Percentiles rank a stretch among this genome's conserved stretches.
These are phyloP conservation scores for Tanytarsus gracilentus DNA, from an alignment of 2,888 invertebrate species.

Conservation along the genomic window DNA sequence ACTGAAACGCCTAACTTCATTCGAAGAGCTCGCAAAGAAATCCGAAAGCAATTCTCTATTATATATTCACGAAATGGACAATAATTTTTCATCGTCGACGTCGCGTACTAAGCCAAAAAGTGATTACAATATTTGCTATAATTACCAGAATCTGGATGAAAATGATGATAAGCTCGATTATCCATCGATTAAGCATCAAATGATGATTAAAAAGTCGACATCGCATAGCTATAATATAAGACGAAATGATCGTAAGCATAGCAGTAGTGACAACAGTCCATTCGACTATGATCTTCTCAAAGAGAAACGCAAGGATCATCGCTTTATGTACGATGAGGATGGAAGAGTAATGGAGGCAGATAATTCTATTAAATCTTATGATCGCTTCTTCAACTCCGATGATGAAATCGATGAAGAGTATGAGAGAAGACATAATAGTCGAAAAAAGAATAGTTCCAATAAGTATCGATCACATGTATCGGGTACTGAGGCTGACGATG, in stretches of 20 bases:
- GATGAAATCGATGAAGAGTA: constrained; percentile 25
- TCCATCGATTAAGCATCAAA: neutral
- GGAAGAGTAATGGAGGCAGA: constrained; percentile 8
- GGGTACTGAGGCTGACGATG: constrained; percentile 28
- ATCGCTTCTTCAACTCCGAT: constrained; percentile 25
- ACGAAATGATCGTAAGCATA: constrained; percentile 15
- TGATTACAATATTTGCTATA: constrained; percentile 24
- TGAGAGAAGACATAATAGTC: neutral
- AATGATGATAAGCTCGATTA: neutral
- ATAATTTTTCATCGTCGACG: neutral
- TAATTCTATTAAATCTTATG: constrained; percentile 23
- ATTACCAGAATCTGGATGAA: constrained; percentile 18
- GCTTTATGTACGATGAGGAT: constrained; percentile 12
- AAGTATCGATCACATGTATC: constrained; percentile 22
- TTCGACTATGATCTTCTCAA: constrained; percentile 26
- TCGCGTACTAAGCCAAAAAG: constrained; percentile 23
- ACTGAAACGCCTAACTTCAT: constrained; percentile 32
- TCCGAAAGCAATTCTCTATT: constrained; percentile 21
- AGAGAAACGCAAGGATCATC: constrained; percentile 15
- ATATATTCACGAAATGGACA: constrained; percentile 16
- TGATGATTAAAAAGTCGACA: constrained; percentile 15
- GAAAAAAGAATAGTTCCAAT: neutral
- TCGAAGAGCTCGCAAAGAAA: constrained; percentile 32
- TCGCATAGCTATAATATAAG: constrained; percentile 16
- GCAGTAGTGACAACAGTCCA: constrained; percentile 25